Base-by-base conservation (phyloP, 2,888 invertebrate species). In the Lasioglossum villosulum region DNA sequence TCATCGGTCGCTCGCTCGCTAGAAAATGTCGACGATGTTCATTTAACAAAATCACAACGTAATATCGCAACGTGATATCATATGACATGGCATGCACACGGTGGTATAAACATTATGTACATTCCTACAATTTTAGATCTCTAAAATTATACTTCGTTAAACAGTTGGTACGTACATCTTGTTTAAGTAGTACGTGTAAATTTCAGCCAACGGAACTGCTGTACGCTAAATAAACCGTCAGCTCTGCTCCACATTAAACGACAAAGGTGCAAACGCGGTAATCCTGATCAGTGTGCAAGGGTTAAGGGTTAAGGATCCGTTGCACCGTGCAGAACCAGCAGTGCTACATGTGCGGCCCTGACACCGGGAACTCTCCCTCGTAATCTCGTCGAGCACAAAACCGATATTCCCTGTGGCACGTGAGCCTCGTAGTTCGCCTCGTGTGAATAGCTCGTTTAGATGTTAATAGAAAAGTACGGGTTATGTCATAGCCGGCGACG, bases 391-490 rank as follows among this genome's bases (percentile, higher is more conserved):
- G 77, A 37, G 78, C 42, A 75, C 48, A 70, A 71, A 75, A 79
- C 79, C 82, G 83, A 85, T 80, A 72, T 72, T 72, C 77, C 79
- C 75, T 71, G 42, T 45, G 71, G 52, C 70, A 73, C 85, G 85
- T 76, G 84, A 75, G 82, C 80, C 78, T 56, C 78, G 59, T 52
- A 75, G 76, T 70, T 80, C 73, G 52, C 63, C 30, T 63, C 80
- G 78, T 78, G 77, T 83, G 87, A 89, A 88, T 82, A 84, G 75
- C 89, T 89, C 86, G 88, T 89, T 89, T 89, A 84, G 88, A 89
- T 83, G 83, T 75, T 84, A 84, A 89, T 81, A 78, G 78, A 80
- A 88, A 80, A 88, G 81, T 81, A 75, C 72, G 34, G 75, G 84
- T 89, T 89, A 83, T 88, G 89, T 89, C 89, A 89, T 82, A 78